A percentile compares a stretch with the other conserved stretches of the same genome.
phyloP scores from a whole-genome alignment of 2,797 vertebrate genomes.

The Chelidonichthys spinosus region DNA sequence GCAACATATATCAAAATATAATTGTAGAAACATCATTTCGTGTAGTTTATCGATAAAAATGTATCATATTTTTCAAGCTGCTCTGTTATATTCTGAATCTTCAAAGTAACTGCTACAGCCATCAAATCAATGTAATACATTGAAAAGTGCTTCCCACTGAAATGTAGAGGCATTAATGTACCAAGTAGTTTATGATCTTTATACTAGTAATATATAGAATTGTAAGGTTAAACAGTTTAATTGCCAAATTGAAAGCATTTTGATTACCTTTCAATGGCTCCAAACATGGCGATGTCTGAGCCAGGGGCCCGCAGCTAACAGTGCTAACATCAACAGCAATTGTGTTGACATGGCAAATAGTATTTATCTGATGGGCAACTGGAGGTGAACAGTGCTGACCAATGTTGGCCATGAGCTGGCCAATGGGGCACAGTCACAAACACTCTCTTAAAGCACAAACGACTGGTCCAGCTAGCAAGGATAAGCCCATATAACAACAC shows the following conservation, averaged over 20 bases:
- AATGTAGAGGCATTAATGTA: too few species aligned
- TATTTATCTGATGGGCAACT: too few species aligned
- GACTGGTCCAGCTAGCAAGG: background rate
- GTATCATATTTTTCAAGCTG: background rate
- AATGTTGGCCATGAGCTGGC: background rate
- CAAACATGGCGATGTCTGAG: too few species aligned
- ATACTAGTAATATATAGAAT: background rate
- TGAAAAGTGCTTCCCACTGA: background rate
- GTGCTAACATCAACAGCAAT: too few species aligned
- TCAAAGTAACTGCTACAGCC: background rate
- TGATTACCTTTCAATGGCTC: too few species aligned
- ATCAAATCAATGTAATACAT: background rate
- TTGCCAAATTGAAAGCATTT: too few species aligned
- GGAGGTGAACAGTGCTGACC: background rate
- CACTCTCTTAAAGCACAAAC: background rate
- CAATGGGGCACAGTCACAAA: background rate
- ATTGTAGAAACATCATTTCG: background rate
- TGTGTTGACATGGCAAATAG: too few species aligned
- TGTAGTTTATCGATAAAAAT: background rate
- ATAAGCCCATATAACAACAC: background rate
- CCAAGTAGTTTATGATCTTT: background rate
- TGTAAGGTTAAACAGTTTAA: too few species aligned
- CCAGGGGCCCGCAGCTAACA: too few species aligned
- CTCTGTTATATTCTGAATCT: background rate
- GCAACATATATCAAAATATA: background rate